phyloP scores from a whole-genome alignment of 64 coral and sea anemone species.

The Porites lutea region DNA sequence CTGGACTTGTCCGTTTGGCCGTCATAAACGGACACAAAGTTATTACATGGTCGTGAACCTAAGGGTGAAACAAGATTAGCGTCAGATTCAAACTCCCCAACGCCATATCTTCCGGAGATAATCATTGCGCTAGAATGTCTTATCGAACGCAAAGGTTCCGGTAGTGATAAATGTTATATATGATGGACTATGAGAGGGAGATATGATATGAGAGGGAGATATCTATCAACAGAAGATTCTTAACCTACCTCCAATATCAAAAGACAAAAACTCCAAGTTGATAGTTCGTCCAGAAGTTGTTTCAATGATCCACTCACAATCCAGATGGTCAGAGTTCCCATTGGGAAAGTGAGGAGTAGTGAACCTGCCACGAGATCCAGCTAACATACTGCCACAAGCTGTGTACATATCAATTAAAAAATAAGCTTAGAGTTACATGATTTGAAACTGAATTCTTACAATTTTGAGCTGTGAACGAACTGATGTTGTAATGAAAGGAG shows the following conservation, averaged over 20 bases:
- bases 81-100: too few relatives aligned
- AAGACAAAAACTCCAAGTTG: slow-evolving; percentile 25
- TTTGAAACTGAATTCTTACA: too few relatives aligned
- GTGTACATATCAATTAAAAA: background rate
- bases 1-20: slow-evolving; percentile 48
- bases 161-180: too few relatives aligned
- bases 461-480: too few relatives aligned
- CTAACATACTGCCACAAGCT: slow-evolving; percentile 41
- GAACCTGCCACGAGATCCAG: slow-evolving; percentile 38
- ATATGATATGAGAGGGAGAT: background rate
- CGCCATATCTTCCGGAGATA: too few relatives aligned
- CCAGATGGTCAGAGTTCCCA: slow-evolving; percentile 17
- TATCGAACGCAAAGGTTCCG: too few relatives aligned
- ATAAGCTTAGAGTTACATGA: too few relatives aligned
- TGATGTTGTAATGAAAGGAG: too few relatives aligned
- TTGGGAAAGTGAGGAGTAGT: slow-evolving; percentile 56
- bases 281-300: slow-evolving; percentile 41
- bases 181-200: background rate
- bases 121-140: too few relatives aligned
- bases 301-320: slow-evolving; percentile 68
- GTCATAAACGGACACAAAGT: slow-evolving; percentile 49
- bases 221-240: background rate
- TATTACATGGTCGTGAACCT: slow-evolving; percentile 40
- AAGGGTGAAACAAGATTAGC: background rate
- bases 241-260: slow-evolving; percentile 48